phyloP scores from a whole-genome alignment of 2,888 invertebrate genomes.

The Podotricha telesiphe region DNA sequence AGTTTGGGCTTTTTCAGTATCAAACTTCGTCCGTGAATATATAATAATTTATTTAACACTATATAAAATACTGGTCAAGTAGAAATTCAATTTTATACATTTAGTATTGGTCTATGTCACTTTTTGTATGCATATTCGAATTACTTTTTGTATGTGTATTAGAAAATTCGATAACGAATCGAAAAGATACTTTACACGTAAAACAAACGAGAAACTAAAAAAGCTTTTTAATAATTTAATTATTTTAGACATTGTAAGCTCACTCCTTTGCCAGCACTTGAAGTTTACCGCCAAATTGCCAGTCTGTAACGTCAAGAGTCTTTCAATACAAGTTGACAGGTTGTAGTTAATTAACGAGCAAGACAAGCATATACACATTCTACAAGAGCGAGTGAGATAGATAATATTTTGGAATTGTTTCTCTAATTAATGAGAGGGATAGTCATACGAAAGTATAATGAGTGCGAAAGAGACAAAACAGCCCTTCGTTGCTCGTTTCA shows the following conservation, averaged over 20 bases:
- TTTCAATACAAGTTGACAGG: slow-evolving; percentile 64
- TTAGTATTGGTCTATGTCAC: too few relatives aligned
- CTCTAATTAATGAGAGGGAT: slow-evolving; percentile 30
- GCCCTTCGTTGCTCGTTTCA: slow-evolving; percentile 24
- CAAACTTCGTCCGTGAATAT: too few relatives aligned
- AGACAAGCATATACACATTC: slow-evolving; percentile 11
- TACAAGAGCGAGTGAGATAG: slow-evolving; percentile 59
- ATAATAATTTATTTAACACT: too few relatives aligned
- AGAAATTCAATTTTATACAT: too few relatives aligned
- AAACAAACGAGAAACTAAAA: neutral
- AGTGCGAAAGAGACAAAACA: slow-evolving; percentile 11
- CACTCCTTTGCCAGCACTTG: slow-evolving; percentile 22
- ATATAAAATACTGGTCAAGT: too few relatives aligned
- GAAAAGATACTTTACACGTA: too few relatives aligned
- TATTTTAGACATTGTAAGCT: slow-evolving; percentile 21
- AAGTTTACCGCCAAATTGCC: slow-evolving; percentile 70
- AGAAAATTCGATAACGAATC: too few relatives aligned
- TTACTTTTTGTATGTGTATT: too few relatives aligned
- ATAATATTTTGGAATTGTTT: slow-evolving; percentile 19
- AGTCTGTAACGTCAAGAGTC: slow-evolving; percentile 71
- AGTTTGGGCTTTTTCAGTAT: too few relatives aligned
- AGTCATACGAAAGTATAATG: slow-evolving; percentile 1
- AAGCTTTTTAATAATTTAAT: neutral
- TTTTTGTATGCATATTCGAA: too few relatives aligned
- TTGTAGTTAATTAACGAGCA: slow-evolving; percentile 45